Conservation (phyloP, 2,888 invertebrate species). For the Bursaphelenchus okinawaensis region DNA sequence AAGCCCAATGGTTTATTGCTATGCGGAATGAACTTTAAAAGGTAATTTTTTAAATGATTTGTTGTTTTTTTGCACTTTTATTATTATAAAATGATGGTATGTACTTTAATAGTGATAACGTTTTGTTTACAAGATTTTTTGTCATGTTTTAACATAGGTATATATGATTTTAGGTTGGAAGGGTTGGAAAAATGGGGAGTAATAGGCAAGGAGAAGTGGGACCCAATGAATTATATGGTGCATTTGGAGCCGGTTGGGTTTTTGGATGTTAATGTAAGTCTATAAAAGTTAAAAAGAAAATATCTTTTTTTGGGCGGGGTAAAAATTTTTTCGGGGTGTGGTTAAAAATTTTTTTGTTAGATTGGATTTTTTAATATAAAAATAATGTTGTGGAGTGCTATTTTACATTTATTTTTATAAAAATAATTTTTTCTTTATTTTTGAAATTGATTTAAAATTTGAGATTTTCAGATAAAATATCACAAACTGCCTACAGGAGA, state of each 20-base stretch:
- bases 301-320: background rate
- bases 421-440: background rate
- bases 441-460: background rate
- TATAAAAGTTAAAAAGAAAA: no score
- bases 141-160: background rate
- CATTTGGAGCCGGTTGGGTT: conserved; percentile 41
- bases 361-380: no score
- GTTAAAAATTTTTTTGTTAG: no score
- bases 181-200: conserved; percentile 33
- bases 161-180: conserved; percentile 27
- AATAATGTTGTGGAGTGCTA: background rate
- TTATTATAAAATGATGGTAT: no score
- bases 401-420: no score
- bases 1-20: conserved; percentile 39
- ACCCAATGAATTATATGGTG: conserved; percentile 41
- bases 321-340: background rate
- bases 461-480: conserved; percentile 23
- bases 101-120: no score
- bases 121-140: no score
- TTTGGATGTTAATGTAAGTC: conserved; percentile 34
- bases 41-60: conserved; percentile 21
- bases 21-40: conserved; percentile 41
- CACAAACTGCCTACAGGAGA: conserved; percentile 14
- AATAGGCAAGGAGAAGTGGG: conserved; percentile 35
- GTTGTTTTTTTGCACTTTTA: background rate